Base-by-base conservation (phyloP, 2,797 vertebrate genomes). In the Gorsachius magnificus region DNA sequence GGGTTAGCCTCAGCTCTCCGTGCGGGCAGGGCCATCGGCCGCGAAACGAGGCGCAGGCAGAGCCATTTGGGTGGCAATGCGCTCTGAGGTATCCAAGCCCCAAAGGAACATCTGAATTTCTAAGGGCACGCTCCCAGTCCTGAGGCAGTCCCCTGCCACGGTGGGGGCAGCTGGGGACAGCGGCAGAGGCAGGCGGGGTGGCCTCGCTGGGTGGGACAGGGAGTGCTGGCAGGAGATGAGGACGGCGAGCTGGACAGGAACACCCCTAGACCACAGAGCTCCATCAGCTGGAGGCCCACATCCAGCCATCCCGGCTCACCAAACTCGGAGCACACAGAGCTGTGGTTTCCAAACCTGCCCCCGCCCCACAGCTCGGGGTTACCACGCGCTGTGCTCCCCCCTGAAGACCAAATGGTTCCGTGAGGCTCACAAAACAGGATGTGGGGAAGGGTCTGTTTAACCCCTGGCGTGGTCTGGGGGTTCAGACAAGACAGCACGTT, bases 21-120 rank as follows among this genome's bases (percentile, higher is more conserved):
- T 1, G 10, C 0, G 0, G 21, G 33, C 48, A 51, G 51, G 25
- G 61, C 77, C 9, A 3, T 19, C 6, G 7, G 48, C 76, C 3
- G 1, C 2, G 0, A 46, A 68, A 31, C 1, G 6, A 9, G 36
- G 18, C 7, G 1, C 79, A 22, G 64, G 33, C 46, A 15, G 58
- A 50, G 72, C 72, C 43, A 14, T 15, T 25, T 1, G 2, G 11
- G 36, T 68, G 58, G 64, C 25, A 13, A 8, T 0, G 41, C 1
- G 1, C 41, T 36, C 2, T 2, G 12, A 16, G 33, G 38, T 7
- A 16, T 9, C 63, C 64, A 50, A 26, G 68, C 4, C 45, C 26
- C 31, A 48, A 10, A 76, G 16, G 15, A 71, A 26, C n/a, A 53
- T 10, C 36, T 13, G 38, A 15, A 33, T 11, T 26, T 9, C 48